These are phyloP conservation scores for Pocillopora meandrina DNA, from an alignment of 92 coral and sea anemone species.

Conservation along the genomic window DNA sequence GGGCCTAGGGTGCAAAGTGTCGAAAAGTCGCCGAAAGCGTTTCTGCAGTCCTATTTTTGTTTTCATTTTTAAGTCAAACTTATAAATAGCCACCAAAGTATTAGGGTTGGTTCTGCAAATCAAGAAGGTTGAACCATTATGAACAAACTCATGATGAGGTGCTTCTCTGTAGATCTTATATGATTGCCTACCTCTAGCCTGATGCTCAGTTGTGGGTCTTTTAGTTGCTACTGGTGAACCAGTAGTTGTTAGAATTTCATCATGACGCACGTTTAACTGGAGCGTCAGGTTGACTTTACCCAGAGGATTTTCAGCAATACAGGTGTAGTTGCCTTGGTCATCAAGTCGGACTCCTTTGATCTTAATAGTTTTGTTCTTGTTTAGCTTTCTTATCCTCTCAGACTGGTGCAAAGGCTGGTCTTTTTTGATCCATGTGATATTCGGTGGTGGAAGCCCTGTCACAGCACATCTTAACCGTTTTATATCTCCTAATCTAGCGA, in stretches of 20 bases:
- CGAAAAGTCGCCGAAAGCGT: too few relatives aligned
- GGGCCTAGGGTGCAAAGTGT: too few relatives aligned
- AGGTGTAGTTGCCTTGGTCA: constrained; percentile 74
- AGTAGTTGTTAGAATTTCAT: constrained; percentile 42
- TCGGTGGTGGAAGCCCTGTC: constrained; percentile 47
- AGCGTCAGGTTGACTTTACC: constrained; percentile 59
- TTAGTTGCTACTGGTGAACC: not conserved
- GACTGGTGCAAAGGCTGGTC: constrained; percentile 5
- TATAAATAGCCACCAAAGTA: too few relatives aligned
- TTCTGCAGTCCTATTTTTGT: too few relatives aligned
- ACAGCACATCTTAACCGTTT: constrained; percentile 56
- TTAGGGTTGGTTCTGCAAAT: too few relatives aligned
- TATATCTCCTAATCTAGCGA: constrained; percentile 19
- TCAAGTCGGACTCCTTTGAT: constrained; percentile 34
- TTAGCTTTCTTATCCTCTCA: constrained; percentile 23
- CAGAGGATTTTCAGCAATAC: constrained; percentile 51
- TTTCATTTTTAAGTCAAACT: too few relatives aligned
- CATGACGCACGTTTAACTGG: constrained; percentile 44
- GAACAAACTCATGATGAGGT: too few relatives aligned
- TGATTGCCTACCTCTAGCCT: constrained; percentile 4
- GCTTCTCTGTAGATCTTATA: too few relatives aligned
- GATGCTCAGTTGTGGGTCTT: not conserved
- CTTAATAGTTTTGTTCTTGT: constrained; percentile 45
- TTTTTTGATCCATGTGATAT: constrained; percentile 50
- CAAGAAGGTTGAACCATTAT: too few relatives aligned